These are phyloP conservation scores for Phylloscopus whistleri DNA, from an alignment of 2,113 vertebrate genomes.

Conservation along the genomic window DNA sequence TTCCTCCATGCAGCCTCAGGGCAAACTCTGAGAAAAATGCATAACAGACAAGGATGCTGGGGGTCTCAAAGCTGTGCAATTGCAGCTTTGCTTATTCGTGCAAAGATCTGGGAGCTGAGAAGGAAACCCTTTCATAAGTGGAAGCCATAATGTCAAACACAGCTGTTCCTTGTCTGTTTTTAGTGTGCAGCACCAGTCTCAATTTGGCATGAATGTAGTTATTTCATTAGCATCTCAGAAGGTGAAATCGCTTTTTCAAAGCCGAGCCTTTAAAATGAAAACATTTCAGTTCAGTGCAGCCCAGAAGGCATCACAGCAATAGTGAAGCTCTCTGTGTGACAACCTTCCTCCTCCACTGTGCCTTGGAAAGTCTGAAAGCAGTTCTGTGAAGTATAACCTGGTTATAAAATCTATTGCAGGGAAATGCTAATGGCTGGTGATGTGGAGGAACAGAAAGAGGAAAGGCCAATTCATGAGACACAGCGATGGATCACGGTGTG, in stretches of 20 bases:
- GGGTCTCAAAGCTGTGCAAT: background rate
- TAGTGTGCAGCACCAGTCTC: background rate
- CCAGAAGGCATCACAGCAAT: background rate
- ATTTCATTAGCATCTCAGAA: background rate
- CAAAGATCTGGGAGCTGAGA: background rate
- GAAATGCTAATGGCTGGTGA: constrained; percentile 22
- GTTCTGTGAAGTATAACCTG: background rate
- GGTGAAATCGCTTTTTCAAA: background rate
- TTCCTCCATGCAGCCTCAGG: background rate
- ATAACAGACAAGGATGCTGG: background rate
- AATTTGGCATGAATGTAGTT: background rate
- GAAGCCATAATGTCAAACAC: background rate
- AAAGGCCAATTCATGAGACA: background rate
- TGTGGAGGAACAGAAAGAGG: background rate
- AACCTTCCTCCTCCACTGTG: background rate
- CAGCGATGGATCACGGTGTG: background rate
- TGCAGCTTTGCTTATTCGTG: background rate
- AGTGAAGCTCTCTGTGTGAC: background rate
- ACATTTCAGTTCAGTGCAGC: background rate
- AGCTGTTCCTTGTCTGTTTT: background rate
- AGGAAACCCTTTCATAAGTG: background rate
- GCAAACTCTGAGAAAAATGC: background rate
- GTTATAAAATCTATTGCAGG: background rate
- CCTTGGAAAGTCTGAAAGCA: background rate
- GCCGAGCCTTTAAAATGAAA: background rate